A percentile compares a stretch with the other conserved stretches of the same genome.
These are phyloP conservation scores for Drosophila diplacantha DNA, from an alignment of 2,888 invertebrate species.

Conservation along the genomic window DNA sequence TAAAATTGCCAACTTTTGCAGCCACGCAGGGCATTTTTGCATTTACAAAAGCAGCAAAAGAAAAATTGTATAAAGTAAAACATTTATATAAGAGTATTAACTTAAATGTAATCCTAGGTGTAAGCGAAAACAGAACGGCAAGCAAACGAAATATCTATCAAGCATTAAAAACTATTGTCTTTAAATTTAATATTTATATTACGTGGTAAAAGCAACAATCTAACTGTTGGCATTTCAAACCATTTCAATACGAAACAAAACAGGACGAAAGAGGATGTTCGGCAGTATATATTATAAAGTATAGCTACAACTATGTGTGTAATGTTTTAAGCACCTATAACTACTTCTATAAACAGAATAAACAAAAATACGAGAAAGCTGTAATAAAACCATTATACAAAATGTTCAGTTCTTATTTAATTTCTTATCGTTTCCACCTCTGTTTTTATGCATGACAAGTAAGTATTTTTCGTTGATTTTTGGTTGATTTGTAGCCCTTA, in stretches of 20 bases:
- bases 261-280: slow-evolving; percentile 33
- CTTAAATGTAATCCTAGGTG: slow-evolving; percentile 61
- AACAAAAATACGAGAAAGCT: slow-evolving; percentile 38
- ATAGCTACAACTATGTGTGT: slow-evolving; percentile 66
- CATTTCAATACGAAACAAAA: slow-evolving; percentile 69
- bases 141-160: slow-evolving; percentile 50
- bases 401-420: slow-evolving; percentile 15
- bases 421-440: slow-evolving; percentile 12
- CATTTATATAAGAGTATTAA: slow-evolving; percentile 63
- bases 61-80: slow-evolving; percentile 65
- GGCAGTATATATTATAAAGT: slow-evolving; percentile 42
- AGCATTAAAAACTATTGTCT: slow-evolving; percentile 65
- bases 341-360: slow-evolving; percentile 61
- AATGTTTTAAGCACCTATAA: slow-evolving; percentile 70
- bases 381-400: slow-evolving; percentile 40
- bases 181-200: slow-evolving; percentile 65
- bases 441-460: slow-evolving; percentile 35
- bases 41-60: slow-evolving; percentile 56
- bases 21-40: slow-evolving; percentile 61
- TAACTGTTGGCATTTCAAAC: slow-evolving; percentile 72
- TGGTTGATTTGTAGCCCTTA: slow-evolving; percentile 25
- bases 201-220: slow-evolving; percentile 61
- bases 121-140: slow-evolving; percentile 36
- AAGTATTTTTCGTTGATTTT: slow-evolving; percentile 33
- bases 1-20: slow-evolving; percentile 58